Percentiles rank a stretch among this genome's conserved stretches.
Evolutionary conservation across 1,140 invertebrate species (phyloP).

Genomic region (Gonatopus flavifemur): DNA sequence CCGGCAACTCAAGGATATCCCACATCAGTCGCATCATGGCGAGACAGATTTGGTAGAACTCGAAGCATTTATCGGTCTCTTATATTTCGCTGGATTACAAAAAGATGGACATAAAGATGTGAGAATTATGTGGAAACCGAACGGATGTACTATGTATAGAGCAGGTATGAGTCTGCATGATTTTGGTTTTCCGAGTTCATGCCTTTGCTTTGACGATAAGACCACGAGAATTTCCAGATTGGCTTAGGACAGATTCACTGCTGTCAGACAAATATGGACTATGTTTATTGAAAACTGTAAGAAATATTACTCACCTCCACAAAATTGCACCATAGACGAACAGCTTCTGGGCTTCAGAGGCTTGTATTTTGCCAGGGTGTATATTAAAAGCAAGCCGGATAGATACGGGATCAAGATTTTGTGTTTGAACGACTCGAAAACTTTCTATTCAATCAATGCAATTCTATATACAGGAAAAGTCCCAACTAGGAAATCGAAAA

Average conservation of each 20-base stretch:
- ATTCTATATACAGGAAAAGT: slow-evolving; percentile 43
- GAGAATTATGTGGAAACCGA: slow-evolving; percentile 7
- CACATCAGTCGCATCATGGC: slow-evolving; percentile 12
- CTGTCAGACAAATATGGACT: slow-evolving; percentile 26
- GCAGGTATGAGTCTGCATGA: slow-evolving; percentile 6
- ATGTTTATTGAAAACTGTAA: slow-evolving; percentile 18
- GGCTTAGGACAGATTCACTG: slow-evolving; percentile 21
- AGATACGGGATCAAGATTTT: slow-evolving; percentile 57
- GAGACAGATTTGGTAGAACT: slow-evolving; percentile 15
- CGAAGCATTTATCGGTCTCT: slow-evolving; percentile 18
- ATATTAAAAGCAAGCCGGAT: slow-evolving; percentile 53
- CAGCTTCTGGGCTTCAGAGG: slow-evolving; percentile 49
- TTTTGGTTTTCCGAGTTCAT: slow-evolving; percentile 13
- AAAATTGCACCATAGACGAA: slow-evolving; percentile 40
- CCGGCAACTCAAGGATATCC: neutral
- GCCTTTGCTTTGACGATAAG: slow-evolving; percentile 22
- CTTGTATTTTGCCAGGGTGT: slow-evolving; percentile 46
- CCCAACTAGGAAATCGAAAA: slow-evolving; percentile 5
- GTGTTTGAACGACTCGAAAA: slow-evolving; percentile 37
- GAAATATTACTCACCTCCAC: neutral
- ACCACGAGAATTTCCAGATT: slow-evolving; percentile 1
- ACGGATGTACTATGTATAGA: slow-evolving; percentile 8
- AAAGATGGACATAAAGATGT: slow-evolving; percentile 7
- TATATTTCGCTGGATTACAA: slow-evolving; percentile 14
- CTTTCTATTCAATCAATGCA: slow-evolving; percentile 39